These are phyloP conservation scores for Drosophila subpulchrella DNA, from an alignment of 1,140 invertebrate genomes.

Conservation along the genomic window DNA sequence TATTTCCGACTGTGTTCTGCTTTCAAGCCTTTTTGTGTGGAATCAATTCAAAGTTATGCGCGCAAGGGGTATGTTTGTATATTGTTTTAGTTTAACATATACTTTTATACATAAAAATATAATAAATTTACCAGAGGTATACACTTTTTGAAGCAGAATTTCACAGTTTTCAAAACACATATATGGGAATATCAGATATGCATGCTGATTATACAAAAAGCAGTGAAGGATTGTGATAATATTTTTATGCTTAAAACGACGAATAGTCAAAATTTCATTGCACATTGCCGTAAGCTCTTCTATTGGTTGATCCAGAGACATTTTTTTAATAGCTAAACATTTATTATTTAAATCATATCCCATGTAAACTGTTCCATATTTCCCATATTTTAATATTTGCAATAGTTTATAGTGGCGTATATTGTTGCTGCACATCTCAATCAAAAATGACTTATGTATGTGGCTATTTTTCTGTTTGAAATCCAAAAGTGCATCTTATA, in stretches of 20 bases:
- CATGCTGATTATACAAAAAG: slow-evolving; percentile 90
- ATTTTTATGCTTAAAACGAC: slow-evolving; percentile 92
- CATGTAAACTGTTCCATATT: slow-evolving; percentile 86
- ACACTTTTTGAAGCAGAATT: slow-evolving; percentile 91
- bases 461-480: too few species aligned
- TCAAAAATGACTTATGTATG: neutral
- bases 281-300: slow-evolving; percentile 89
- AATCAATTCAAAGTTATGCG: too few species aligned
- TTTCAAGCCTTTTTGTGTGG: too few species aligned
- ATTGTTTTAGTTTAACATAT: too few species aligned
- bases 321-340: slow-evolving; percentile 90
- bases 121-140: slow-evolving; percentile 87
- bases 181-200: slow-evolving; percentile 92
- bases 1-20: too few species aligned
- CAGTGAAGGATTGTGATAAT: slow-evolving; percentile 90
- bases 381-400: slow-evolving; percentile 88
- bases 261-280: slow-evolving; percentile 90
- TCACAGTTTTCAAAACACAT: slow-evolving; percentile 93
- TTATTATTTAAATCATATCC: slow-evolving; percentile 88
- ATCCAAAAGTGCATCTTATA: too few species aligned
- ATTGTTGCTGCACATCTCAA: slow-evolving; percentile 73
- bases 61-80: too few species aligned
- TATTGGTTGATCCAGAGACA: slow-evolving; percentile 89
- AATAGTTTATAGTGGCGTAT: slow-evolving; percentile 86
- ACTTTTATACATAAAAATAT: neutral